phyloP scores from a whole-genome alignment of 2,113 vertebrate species.

The Dascyllus trimaculatus region DNA sequence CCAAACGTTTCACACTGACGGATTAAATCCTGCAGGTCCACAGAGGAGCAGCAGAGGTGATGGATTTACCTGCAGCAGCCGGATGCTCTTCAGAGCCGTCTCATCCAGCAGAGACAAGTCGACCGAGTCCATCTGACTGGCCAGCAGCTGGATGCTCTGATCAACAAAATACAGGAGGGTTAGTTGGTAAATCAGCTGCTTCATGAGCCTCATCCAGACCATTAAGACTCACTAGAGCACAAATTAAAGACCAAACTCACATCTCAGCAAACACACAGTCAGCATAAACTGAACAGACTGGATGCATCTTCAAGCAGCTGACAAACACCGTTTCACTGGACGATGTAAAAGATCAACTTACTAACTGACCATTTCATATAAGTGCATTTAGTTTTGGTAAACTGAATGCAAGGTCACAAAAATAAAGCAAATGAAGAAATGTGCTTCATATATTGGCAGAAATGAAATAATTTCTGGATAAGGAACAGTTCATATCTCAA shows the following conservation, averaged over 20 bases:
- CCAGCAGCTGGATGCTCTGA: slow-evolving; percentile 85
- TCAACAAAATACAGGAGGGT: not conserved
- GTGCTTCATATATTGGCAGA: no score
- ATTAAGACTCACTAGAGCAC: not conserved
- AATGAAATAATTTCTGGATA: no score
- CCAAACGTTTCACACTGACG: no score
- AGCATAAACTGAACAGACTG: no score
- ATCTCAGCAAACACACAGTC: not conserved
- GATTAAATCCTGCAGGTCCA: not conserved
- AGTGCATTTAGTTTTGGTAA: no score
- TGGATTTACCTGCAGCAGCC: slow-evolving; percentile 78
- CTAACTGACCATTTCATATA: no score
- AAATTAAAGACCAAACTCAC: not conserved
- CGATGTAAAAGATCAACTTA: no score
- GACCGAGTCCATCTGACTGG: slow-evolving; percentile 84
- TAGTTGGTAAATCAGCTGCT: not conserved
- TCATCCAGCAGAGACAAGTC: slow-evolving; percentile 82
- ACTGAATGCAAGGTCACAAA: no score
- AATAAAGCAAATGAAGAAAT: no score
- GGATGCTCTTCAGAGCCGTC: slow-evolving; percentile 75
- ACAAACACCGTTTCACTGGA: no score
- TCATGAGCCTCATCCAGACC: not conserved
- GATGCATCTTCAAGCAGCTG: no score
- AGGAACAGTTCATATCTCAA: no score
- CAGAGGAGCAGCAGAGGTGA: not conserved